These are phyloP conservation scores for Arctia plantaginis DNA, from an alignment of 2,888 invertebrate genomes.

Conservation along the genomic window DNA sequence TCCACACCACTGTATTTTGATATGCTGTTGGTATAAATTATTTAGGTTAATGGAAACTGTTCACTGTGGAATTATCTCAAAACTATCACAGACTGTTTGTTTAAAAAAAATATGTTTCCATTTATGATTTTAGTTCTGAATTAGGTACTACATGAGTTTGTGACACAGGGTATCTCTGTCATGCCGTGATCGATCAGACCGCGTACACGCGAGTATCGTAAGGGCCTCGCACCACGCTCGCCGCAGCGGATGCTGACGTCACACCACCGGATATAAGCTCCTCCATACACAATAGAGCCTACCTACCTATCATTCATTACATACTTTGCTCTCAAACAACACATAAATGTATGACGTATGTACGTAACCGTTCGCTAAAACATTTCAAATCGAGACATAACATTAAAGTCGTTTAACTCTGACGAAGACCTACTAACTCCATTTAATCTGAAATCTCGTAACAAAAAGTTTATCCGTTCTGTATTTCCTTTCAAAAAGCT, in stretches of 20 bases:
- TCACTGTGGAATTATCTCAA: neutral
- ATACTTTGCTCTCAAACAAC: neutral
- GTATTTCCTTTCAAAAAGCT: constrained; percentile 60
- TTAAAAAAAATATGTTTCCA: too few relatives aligned
- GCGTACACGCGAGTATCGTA: constrained; percentile 1
- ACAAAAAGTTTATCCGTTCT: constrained; percentile 59
- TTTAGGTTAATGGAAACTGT: neutral
- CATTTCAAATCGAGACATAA: constrained; percentile 4
- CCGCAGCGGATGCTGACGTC: constrained; percentile 18
- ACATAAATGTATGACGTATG: neutral
- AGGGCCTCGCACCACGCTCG: neutral
- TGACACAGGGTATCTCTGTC: neutral
- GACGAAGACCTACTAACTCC: constrained; percentile 38
- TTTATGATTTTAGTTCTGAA: neutral
- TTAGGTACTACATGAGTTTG: neutral
- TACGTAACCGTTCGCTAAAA: neutral
- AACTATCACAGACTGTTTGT: neutral
- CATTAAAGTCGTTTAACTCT: neutral
- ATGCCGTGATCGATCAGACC: constrained; percentile 33
- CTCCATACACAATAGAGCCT: constrained; percentile 14
- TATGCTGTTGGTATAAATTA: neutral
- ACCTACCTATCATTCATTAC: neutral
- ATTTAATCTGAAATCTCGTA: constrained; percentile 55
- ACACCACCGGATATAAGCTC: constrained; percentile 26
- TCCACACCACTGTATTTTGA: neutral